Evolutionary conservation across 2,888 invertebrate species (phyloP), one percentile per base, ranked within the genome.

Genomic region (Dicycla oo): DNA sequence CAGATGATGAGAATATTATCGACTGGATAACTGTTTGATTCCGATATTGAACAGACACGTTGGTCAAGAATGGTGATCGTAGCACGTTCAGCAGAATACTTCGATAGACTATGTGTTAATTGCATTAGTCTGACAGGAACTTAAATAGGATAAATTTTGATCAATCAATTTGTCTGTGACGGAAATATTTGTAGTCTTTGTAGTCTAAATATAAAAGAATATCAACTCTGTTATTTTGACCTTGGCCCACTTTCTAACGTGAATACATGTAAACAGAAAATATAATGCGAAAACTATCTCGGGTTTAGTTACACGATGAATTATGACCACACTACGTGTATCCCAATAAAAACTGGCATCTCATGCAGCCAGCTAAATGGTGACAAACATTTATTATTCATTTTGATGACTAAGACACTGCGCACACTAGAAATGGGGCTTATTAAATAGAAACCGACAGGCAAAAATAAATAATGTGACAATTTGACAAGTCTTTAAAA

Each of bases 311-410:
- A n/a, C 61, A 40, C 51, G 51, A 74, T 82, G 45, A 82, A 70
- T 79, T 68, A 80, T 49, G 69, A 68, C 30, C 53, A 49, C 53
- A 69, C 38, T 49, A 30, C 57, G 56, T 63, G 47, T 62, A 62
- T 62, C 13, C 47, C 61, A 58, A 65, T 83, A 56, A 65, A 69
- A 83, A 71, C 64, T 67, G 38, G 40, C 54, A 20, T 74, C 64
- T 78, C 73, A 57, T 70, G 64, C 40, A 60, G 54, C 63, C 23
- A 34, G 56, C n/a, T 40, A 38, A 71, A 61, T 34, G 58, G 78
- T 78, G 78, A 80, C 54, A 69, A 73, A 62, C 66, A 47, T 76
- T 57, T 51, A 78, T 78, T 56, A 75, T 81, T 64, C 34, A 81
- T 64, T 67, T 3, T 49, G 30, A 73, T 73, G 62, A 73, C n/a